Conservation (phyloP, 2,888 invertebrate genomes). For the Sminthurinus aureus region DNA sequence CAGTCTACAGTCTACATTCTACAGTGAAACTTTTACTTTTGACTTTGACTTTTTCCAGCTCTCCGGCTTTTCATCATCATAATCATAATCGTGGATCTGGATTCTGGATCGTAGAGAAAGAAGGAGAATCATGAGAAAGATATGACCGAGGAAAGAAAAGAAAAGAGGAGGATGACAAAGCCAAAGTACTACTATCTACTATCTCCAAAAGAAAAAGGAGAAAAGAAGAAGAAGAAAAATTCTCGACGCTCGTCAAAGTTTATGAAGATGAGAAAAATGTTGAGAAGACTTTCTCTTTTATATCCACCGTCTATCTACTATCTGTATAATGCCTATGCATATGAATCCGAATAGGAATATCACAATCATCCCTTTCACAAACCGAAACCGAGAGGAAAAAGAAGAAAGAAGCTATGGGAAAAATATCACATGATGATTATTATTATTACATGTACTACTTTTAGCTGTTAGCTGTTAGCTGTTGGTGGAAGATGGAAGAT, state of each 20-base stretch:
- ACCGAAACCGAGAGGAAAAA: neutral
- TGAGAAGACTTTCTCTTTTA: constrained; percentile 13
- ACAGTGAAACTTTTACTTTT: too few relatives aligned
- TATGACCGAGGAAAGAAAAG: constrained; percentile 17
- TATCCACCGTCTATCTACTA: constrained; percentile 23
- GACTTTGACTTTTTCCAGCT: too few relatives aligned
- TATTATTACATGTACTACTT: neutral
- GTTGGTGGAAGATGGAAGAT: neutral
- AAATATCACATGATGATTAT: neutral
- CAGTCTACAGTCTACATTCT: too few relatives aligned
- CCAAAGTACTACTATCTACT: too few relatives aligned
- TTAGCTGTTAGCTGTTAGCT: too few relatives aligned
- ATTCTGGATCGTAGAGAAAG: neutral
- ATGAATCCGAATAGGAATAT: neutral
- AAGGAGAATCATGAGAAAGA: constrained; percentile 18
- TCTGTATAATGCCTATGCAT: neutral
- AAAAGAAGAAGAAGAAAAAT: neutral
- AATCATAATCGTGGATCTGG: neutral
- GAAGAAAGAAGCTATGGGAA: neutral
- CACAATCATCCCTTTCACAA: neutral
- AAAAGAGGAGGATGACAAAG: neutral
- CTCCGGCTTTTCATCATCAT: neutral
- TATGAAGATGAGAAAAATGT: constrained; percentile 49
- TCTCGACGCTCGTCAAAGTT: constrained; percentile 42
- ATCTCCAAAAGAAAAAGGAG: too few relatives aligned